Evolutionary conservation across 2,113 vertebrate species (phyloP).

Genomic region (Phasianus colchicus): DNA sequence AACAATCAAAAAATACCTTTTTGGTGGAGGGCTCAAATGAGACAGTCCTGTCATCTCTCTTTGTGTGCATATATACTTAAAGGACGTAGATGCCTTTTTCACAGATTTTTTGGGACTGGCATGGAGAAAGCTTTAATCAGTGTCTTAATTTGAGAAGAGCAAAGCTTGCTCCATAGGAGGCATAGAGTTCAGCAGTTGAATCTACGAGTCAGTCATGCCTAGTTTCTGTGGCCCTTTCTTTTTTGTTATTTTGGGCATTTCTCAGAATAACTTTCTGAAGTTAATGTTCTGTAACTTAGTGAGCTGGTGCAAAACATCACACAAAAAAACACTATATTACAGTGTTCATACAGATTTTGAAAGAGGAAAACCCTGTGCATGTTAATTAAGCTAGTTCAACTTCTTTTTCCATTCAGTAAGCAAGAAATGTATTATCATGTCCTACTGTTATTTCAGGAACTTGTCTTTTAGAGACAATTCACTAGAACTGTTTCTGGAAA

Average conservation of each 20-base stretch:
- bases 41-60: background rate
- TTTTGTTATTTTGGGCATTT: background rate
- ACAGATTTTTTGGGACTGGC: background rate
- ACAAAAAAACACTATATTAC: background rate
- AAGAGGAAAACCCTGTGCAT: background rate
- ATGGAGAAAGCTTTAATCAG: background rate
- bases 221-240: background rate
- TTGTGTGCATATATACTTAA: rapidly evolving
- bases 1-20: background rate
- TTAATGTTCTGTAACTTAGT: background rate
- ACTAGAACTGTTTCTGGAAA: background rate
- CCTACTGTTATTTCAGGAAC: slow-evolving; percentile 12
- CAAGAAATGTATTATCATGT: background rate
- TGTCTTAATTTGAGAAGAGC: background rate
- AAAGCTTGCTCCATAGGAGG: background rate
- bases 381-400: slow-evolving; percentile 9
- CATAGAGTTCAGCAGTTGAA: background rate
- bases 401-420: background rate
- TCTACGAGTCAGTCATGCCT: background rate
- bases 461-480: background rate
- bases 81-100: background rate
- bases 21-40: background rate
- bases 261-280: background rate
- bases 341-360: background rate
- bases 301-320: background rate